Conservation (phyloP, 2,797 vertebrate genomes). For the Emydoidea blandingii region DNA sequence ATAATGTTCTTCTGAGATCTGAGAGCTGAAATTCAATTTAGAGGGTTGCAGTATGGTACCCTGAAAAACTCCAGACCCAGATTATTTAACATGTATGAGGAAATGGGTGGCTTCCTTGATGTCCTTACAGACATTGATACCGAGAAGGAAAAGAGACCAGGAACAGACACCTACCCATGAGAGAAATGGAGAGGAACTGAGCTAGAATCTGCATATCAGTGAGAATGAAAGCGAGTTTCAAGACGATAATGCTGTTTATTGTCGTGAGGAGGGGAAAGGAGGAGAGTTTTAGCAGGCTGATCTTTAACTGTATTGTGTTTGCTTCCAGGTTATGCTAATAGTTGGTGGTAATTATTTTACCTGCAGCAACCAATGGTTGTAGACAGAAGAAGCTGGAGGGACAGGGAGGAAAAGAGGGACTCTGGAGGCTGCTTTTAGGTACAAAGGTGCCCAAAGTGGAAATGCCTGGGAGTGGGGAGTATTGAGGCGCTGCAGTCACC, state of each 20-base stretch:
- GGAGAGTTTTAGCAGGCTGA: not conserved
- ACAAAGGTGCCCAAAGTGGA: not conserved
- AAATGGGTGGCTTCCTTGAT: not conserved
- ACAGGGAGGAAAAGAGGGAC: not conserved
- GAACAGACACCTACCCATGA: not conserved
- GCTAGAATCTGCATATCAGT: not conserved
- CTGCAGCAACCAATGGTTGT: not conserved
- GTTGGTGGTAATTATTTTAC: not conserved
- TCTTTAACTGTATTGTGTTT: not conserved
- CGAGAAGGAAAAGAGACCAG: not conserved
- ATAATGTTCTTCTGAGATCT: conserved; percentile 28
- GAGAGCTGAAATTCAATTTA: conserved; percentile 31
- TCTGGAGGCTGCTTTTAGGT: not conserved
- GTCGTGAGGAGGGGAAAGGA: not conserved
- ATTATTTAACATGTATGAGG: not conserved
- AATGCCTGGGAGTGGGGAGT: not conserved
- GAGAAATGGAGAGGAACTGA: not conserved
- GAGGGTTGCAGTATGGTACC: not conserved
- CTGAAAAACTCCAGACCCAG: conserved; percentile 1
- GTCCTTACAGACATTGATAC: not conserved
- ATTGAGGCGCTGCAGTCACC: not conserved
- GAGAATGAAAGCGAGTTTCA: not conserved
- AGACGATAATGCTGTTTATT: not conserved
- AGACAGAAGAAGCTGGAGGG: not conserved
- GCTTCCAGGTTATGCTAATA: not conserved